phyloP scores from a whole-genome alignment of 2,888 invertebrate species.

The Apomyelois bistriatella region DNA sequence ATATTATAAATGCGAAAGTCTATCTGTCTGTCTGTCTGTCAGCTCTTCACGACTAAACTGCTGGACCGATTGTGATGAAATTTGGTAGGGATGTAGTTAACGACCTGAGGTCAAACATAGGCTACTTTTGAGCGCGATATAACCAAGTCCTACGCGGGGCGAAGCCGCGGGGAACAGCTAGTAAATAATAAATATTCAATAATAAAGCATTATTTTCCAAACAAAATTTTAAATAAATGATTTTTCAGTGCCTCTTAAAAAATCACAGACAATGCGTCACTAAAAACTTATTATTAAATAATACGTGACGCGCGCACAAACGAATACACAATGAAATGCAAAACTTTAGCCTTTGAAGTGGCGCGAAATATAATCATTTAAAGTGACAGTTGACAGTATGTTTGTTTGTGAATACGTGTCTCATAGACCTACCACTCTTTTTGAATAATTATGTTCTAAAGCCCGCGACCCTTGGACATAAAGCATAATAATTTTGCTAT shows the following conservation, averaged over 20 bases:
- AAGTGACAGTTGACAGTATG: slow-evolving; percentile 3
- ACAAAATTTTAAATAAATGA: no score
- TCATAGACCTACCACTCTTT: background rate
- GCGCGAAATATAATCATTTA: background rate
- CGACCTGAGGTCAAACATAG: no score
- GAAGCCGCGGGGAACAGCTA: no score
- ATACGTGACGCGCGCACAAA: slow-evolving; percentile 1
- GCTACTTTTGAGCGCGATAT: no score
- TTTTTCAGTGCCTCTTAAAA: background rate
- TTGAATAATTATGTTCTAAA: slow-evolving; percentile 1
- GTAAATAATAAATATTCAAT: no score
- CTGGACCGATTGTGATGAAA: no score
- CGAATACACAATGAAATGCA: slow-evolving; percentile 7
- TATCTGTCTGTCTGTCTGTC: no score
- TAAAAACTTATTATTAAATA: background rate
- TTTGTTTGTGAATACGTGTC: background rate
- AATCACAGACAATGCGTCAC: background rate
- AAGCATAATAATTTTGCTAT: background rate
- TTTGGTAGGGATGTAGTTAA: no score
- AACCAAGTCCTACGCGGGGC: no score
- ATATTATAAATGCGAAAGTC: no score
- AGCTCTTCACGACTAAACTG: no score
- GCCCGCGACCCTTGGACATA: background rate
- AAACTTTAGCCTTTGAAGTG: background rate
- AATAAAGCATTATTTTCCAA: no score